Base-by-base conservation (phyloP, 2,888 invertebrate species). In the Osmoderma eremita region DNA sequence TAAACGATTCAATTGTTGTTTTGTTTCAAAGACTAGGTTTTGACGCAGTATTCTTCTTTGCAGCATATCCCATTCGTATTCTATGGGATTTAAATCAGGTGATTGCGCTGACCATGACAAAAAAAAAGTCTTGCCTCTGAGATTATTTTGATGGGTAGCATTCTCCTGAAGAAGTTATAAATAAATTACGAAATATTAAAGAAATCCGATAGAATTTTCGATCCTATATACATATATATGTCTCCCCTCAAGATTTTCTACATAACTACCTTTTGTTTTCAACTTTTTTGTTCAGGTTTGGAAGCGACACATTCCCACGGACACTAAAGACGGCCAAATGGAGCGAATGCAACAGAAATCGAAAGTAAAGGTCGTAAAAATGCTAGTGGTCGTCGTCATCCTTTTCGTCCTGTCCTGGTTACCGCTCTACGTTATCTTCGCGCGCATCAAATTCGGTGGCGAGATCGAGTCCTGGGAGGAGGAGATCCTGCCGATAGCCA, bases 381-480 rank as follows among this genome's bases (percentile, higher is more conserved):
- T 97, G 97, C 85, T 97, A 68, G 91, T 95, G 0, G 94, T 92
- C 15, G 96, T 97, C 38, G 95, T 97, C 17, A 91, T 97, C 65
- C 84, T 95, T n/a, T 97, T 97, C 81, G 94, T 95, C 0, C 84
- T 95, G 1, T 95, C 95, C 38, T 97, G 97, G 97, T 85, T 95
- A 78, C 97, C 97, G 0, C 85, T 97, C 39, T 97, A 97, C 83
- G 88, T 91, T 20, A 94, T 96, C 78, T 93, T 94, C 79, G 91
- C 95, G 0, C 86, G 94, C 74, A 90, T 95, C 75, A 95, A 95
- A 79, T 86, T 95, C 17, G 92, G 92, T 50, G 91, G 91, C 51
- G 88, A 88, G 8, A 86, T 91, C 41, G 87, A 90, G 70, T 86
- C 88, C 54, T 92, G 91, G 88, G 94, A 91, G 77, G 92, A 93